Percentiles rank a stretch among this genome's conserved stretches.
phyloP scores from a whole-genome alignment of 2,113 vertebrate genomes.

The Vicugna pacos region DNA sequence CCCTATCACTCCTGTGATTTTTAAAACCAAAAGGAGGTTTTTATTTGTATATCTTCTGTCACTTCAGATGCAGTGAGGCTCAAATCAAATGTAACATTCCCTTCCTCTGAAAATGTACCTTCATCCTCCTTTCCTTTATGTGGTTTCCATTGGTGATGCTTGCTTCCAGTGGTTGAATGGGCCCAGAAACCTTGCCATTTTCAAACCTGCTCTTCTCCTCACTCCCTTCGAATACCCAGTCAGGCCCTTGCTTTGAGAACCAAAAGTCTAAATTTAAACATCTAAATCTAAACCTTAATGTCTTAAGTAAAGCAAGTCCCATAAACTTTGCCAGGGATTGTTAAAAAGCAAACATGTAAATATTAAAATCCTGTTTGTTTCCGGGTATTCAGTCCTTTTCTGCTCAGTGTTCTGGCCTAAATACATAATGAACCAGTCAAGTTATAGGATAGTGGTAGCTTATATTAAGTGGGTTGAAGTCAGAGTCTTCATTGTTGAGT shows the following conservation, averaged over 20 bases:
- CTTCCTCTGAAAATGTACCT: not conserved
- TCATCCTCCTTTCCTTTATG: not conserved
- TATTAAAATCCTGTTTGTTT: constrained; percentile 38
- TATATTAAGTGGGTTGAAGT: not conserved
- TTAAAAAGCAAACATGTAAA: constrained; percentile 1
- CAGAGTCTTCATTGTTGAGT: not conserved
- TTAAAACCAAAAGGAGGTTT: not conserved
- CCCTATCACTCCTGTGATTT: not conserved
- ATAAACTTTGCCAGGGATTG: not conserved
- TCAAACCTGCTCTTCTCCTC: not conserved
- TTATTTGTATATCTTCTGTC: not conserved
- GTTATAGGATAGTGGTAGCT: not conserved
- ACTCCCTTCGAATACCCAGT: not conserved
- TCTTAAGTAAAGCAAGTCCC: not conserved
- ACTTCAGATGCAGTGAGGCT: not conserved
- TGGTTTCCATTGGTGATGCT: not conserved
- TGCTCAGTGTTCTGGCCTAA: constrained; percentile 8
- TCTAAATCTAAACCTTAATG: not conserved
- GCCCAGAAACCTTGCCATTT: not conserved
- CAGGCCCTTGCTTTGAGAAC: not conserved
- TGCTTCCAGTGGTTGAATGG: not conserved
- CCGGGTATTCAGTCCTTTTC: constrained; percentile 33
- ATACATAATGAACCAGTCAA: not conserved
- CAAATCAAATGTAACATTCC: not conserved
- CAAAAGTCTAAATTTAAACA: not conserved